These are phyloP conservation scores for Amphilophus citrinellus DNA, from an alignment of 2,113 vertebrate genomes.

Conservation along the genomic window DNA sequence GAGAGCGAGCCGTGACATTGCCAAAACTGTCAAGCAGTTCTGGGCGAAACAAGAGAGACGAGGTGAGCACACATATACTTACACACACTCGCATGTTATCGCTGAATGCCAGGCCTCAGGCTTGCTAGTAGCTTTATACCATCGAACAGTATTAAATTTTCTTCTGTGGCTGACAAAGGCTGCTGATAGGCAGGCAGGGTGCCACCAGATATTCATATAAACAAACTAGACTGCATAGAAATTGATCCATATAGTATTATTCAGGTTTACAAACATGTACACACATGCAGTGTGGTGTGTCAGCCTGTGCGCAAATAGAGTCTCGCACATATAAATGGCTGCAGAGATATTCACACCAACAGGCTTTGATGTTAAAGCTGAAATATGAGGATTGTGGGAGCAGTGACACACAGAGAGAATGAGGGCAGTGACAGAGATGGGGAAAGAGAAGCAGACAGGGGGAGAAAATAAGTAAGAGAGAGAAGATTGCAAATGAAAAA, in stretches of 20 bases:
- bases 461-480: conserved; percentile 11
- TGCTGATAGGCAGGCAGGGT: conserved; percentile 21
- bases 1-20: conserved; percentile 83
- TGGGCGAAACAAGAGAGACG: conserved; percentile 87
- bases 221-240: not conserved
- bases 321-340: conserved; percentile 20
- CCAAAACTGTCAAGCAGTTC: conserved; percentile 82
- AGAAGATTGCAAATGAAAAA: conserved; percentile 34
- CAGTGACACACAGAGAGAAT: conserved; percentile 42
- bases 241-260: not conserved
- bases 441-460: conserved; percentile 12
- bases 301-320: not conserved
- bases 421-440: conserved; percentile 43
- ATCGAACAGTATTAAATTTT: conserved; percentile 35
- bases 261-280: not conserved
- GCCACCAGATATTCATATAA: not conserved
- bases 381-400: conserved; percentile 39
- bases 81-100: conserved; percentile 7
- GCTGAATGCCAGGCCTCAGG: conserved; percentile 24
- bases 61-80: conserved; percentile 75
- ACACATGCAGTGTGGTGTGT: not conserved
- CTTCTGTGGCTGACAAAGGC: conserved; percentile 9
- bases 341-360: conserved; percentile 25
- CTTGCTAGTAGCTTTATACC: conserved; percentile 32
- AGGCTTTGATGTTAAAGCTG: conserved; percentile 45